phyloP scores from a whole-genome alignment of 2,797 vertebrate species.

The Phyllotis vaccarum region DNA sequence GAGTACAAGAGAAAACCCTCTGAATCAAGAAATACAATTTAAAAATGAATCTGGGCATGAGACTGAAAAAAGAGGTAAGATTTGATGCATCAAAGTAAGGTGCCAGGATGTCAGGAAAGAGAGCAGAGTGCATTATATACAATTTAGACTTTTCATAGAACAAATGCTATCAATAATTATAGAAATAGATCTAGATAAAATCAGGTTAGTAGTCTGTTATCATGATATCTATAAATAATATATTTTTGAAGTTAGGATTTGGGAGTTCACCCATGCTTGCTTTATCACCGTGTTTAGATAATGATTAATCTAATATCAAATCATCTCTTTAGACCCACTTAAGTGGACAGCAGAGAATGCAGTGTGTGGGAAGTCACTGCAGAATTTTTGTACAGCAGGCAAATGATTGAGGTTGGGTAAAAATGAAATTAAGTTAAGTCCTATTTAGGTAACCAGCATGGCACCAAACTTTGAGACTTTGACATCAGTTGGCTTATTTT shows the following conservation, averaged over 20 bases:
- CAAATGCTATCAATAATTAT: not conserved
- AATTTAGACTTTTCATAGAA: not conserved
- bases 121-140: not conserved
- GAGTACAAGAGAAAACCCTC: not conserved
- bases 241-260: not conserved
- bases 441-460: not conserved
- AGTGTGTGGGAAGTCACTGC: no score
- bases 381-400: not conserved
- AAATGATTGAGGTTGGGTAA: not conserved
- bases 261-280: not conserved
- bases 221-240: not conserved
- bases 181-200: not conserved
- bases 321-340: no score
- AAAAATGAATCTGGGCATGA: not conserved
- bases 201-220: not conserved
- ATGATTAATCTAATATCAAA: not conserved
- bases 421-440: not conserved
- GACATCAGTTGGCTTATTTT: not conserved
- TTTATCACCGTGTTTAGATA: not conserved
- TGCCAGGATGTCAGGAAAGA: not conserved
- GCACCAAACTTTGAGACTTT: not conserved
- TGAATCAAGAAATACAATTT: not conserved
- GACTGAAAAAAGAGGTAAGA: not conserved
- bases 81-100: not conserved
- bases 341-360: no score